phyloP scores from a whole-genome alignment of 2,888 invertebrate genomes.

The Drosophila suboccidentalis region DNA sequence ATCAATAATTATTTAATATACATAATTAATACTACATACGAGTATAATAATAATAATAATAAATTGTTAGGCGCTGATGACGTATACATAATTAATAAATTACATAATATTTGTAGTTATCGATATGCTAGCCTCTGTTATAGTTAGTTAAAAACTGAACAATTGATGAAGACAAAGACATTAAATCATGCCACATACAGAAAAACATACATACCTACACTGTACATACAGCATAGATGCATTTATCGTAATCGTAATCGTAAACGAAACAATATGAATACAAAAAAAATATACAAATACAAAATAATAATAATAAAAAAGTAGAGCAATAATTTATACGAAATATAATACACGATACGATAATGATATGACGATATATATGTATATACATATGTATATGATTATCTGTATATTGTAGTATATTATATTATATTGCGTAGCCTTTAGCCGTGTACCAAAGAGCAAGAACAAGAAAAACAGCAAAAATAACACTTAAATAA shows the following conservation, averaged over 20 bases:
- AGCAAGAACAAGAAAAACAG: conserved; percentile 33
- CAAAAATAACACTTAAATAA: conserved; percentile 11
- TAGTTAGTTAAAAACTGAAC: conserved; percentile 75
- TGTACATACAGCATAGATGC: conserved; percentile 68
- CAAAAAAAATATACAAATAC: conserved; percentile 38
- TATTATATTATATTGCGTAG: conserved; percentile 62
- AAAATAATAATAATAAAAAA: conserved; percentile 27
- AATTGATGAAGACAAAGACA: conserved; percentile 29
- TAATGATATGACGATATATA: conserved; percentile 33
- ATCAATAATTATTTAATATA: conserved; percentile 62
- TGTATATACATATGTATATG: conserved; percentile 37
- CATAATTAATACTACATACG: conserved; percentile 44
- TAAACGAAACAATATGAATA: conserved; percentile 55
- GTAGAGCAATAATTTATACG: conserved; percentile 72
- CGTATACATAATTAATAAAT: conserved; percentile 35
- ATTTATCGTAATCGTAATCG: conserved; percentile 47
- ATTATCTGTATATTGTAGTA: conserved; percentile 60
- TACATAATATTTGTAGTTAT: conserved; percentile 45
- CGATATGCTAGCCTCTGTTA: conserved; percentile 68
- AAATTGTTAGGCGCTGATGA: conserved; percentile 53
- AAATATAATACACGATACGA: conserved; percentile 34
- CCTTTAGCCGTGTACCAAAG: conserved; percentile 78
- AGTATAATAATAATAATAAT: conserved; percentile 33
- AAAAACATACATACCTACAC: conserved; percentile 43
- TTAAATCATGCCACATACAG: conserved; percentile 39